Conservation (phyloP, 2,797 vertebrate species). For the Ptychadena robeensis region DNA sequence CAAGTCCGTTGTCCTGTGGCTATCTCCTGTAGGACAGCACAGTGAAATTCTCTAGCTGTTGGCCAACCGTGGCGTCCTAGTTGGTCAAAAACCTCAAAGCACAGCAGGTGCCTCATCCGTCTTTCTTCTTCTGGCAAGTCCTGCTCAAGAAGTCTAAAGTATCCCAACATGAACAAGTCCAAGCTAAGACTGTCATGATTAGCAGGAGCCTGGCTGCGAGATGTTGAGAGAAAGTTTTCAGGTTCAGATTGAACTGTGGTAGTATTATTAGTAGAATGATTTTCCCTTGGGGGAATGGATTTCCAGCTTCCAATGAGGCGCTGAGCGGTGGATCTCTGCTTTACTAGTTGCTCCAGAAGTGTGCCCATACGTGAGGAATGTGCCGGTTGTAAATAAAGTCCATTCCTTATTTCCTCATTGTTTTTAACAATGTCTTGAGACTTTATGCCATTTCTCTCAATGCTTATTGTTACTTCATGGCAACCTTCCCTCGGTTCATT, state of each 20-base stretch:
- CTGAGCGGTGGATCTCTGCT: constrained; percentile 83
- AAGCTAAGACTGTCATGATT: constrained; percentile 87
- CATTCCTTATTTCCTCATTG: background rate
- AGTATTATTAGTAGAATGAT: constrained; percentile 1
- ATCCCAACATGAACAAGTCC: constrained; percentile 96
- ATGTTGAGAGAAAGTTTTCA: constrained; percentile 87
- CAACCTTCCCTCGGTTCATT: background rate
- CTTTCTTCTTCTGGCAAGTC: constrained; percentile 88
- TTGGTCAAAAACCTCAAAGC: constrained; percentile 96
- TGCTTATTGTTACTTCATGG: background rate
- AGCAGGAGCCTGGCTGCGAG: constrained; percentile 71
- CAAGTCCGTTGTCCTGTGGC: constrained; percentile 86
- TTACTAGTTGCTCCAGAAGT: constrained; percentile 81
- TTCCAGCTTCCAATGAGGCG: constrained; percentile 87
- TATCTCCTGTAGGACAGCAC: constrained; percentile 88
- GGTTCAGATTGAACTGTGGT: constrained; percentile 77
- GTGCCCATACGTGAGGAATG: constrained; percentile 67
- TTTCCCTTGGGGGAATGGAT: constrained; percentile 68
- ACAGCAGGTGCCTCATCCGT: constrained; percentile 90
- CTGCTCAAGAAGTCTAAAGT: constrained; percentile 94
- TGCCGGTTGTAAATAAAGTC: background rate
- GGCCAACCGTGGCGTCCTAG: constrained; percentile 90
- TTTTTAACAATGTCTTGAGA: background rate
- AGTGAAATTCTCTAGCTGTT: constrained; percentile 87
- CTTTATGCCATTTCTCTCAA: background rate